Percentiles rank a stretch among this genome's conserved stretches.
phyloP scores from a whole-genome alignment of 2,888 invertebrate genomes.

The Caenorhabditis wallacei region DNA sequence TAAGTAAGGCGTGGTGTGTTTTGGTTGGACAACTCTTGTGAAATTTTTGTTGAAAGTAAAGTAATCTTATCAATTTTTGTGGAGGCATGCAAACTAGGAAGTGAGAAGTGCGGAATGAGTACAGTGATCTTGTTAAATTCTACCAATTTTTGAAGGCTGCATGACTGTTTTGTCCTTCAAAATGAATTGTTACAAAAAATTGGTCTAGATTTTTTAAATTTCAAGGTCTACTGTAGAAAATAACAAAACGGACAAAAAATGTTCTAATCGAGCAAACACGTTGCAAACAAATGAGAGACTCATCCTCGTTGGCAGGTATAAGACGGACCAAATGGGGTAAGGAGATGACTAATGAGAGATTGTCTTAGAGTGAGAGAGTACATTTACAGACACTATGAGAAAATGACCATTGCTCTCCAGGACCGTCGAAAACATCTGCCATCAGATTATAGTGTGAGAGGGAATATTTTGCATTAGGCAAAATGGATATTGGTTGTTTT shows the following conservation, averaged over 20 bases:
- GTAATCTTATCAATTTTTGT: constrained; percentile 8
- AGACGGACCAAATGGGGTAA: neutral
- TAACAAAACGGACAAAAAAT: too few species aligned
- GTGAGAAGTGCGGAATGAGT: constrained; percentile 5
- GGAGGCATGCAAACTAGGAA: constrained; percentile 18
- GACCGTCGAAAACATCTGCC: too few species aligned
- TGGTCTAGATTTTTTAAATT: too few species aligned
- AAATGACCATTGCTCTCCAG: too few species aligned
- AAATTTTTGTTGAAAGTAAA: constrained; percentile 8
- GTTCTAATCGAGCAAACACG: neutral
- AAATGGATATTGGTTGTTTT: too few species aligned
- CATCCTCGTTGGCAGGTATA: neutral
- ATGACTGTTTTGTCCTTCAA: neutral
- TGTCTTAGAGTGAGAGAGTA: neutral
- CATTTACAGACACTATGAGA: too few species aligned
- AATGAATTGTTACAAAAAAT: neutral
- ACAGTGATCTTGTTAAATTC: neutral
- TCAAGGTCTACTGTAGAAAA: too few species aligned
- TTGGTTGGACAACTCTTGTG: constrained; percentile 6
- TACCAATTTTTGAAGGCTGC: neutral
- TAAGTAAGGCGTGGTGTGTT: neutral
- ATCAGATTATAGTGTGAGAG: too few species aligned
- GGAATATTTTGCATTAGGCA: too few species aligned
- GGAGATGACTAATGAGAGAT: neutral
- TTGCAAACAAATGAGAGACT: neutral